A percentile compares a stretch with the other conserved stretches of the same genome.
Evolutionary conservation across 2,888 invertebrate species (phyloP).

Genomic region (Drosophila vallismaia): DNA sequence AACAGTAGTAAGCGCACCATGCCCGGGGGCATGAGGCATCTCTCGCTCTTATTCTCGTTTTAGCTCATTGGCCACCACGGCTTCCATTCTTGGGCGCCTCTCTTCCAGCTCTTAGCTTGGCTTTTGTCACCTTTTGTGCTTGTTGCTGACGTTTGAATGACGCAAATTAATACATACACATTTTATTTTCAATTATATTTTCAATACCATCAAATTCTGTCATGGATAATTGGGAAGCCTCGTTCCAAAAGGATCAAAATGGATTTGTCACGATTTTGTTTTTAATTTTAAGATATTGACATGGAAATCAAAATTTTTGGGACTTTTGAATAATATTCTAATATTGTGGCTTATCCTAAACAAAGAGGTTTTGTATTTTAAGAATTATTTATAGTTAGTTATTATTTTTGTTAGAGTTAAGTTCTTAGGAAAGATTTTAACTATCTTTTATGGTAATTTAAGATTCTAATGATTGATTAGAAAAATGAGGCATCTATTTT

Average conservation of each 20-base stretch:
- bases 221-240: not conserved
- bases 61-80: slow-evolving; percentile 42
- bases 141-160: slow-evolving; percentile 59
- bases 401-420: too few relatives aligned
- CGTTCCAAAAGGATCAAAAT: not conserved
- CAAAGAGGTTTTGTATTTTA: too few relatives aligned
- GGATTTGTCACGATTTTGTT: not conserved
- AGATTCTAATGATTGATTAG: too few relatives aligned
- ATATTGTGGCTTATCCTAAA: not conserved
- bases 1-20: slow-evolving; percentile 47
- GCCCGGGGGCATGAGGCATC: slow-evolving; percentile 18
- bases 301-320: not conserved
- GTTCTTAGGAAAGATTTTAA: too few relatives aligned
- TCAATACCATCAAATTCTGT: not conserved
- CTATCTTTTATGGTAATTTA: too few relatives aligned
- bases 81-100: slow-evolving; percentile 14
- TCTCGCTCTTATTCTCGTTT: slow-evolving; percentile 50
- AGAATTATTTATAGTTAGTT: too few relatives aligned
- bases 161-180: slow-evolving; percentile 69
- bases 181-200: slow-evolving; percentile 27
- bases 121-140: slow-evolving; percentile 66
- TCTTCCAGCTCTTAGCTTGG: slow-evolving; percentile 22
- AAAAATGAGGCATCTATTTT: too few relatives aligned
- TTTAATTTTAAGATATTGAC: not conserved
- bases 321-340: not conserved